Percentiles rank a stretch among this genome's conserved stretches.
phyloP scores from a whole-genome alignment of 2,888 invertebrate species.

The Caenorhabditis auriculariae region DNA sequence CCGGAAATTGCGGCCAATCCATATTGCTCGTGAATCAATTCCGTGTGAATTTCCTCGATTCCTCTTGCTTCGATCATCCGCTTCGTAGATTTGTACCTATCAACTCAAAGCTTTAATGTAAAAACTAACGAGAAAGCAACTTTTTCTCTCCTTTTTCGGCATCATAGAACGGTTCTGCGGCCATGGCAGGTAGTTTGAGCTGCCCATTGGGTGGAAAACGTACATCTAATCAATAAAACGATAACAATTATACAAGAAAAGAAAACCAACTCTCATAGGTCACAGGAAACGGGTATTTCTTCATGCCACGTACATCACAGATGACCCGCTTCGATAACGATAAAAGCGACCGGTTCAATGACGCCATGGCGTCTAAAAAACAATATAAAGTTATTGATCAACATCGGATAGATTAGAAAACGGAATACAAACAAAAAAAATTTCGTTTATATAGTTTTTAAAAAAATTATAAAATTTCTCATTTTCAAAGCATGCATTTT shows the following conservation, averaged over 20 bases:
- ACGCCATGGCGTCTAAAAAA: no score
- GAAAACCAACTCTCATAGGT: slow-evolving; percentile 57
- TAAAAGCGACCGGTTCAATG: no score
- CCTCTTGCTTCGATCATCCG: slow-evolving; percentile 60
- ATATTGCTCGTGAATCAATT: slow-evolving; percentile 84
- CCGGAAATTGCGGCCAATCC: slow-evolving; percentile 79
- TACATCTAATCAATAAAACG: slow-evolving; percentile 46
- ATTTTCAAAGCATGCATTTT: no score
- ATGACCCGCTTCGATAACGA: background rate
- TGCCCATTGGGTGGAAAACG: slow-evolving; percentile 58
- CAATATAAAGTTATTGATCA: no score
- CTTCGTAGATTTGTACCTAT: slow-evolving; percentile 50
- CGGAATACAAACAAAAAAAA: no score
- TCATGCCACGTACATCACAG: slow-evolving; percentile 35
- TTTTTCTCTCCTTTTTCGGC: slow-evolving; percentile 54
- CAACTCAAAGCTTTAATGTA: background rate
- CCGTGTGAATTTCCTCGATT: slow-evolving; percentile 74
- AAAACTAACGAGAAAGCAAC: slow-evolving; percentile 4
- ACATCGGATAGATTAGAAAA: no score
- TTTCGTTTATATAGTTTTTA: no score
- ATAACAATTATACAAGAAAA: slow-evolving; percentile 2
- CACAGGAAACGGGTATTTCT: slow-evolving; percentile 52
- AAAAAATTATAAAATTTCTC: no score
- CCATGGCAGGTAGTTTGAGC: slow-evolving; percentile 54
- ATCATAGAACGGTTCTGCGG: slow-evolving; percentile 58